Conservation (phyloP, 1,140 invertebrate species). For the Epicauta chinensis region DNA sequence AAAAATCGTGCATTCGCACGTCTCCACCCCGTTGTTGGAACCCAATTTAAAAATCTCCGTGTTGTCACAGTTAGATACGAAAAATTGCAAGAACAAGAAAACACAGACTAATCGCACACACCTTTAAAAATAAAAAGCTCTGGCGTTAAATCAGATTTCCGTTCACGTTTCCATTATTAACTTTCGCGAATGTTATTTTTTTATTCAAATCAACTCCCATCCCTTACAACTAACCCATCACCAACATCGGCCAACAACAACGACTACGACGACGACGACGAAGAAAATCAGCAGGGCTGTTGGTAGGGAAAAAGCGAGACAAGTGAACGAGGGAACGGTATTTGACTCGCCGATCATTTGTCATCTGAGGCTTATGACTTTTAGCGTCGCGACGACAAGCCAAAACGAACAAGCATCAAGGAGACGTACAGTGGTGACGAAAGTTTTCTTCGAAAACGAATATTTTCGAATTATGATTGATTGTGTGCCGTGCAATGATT, state of each 20-base stretch:
- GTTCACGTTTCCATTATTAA: constrained; percentile 43
- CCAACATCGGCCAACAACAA: constrained; percentile 2
- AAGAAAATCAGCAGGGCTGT: constrained; percentile 2
- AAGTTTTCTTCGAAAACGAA: too few relatives aligned
- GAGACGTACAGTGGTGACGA: too few relatives aligned
- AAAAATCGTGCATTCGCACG: constrained; percentile 25
- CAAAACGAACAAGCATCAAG: too few relatives aligned
- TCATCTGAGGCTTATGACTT: constrained; percentile 35
- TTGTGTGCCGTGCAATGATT: too few relatives aligned
- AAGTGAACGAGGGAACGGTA: neutral
- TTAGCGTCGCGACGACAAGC: constrained; percentile 23
- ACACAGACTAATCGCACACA: constrained; percentile 40
- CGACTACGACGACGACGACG: neutral
- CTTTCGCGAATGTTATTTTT: constrained; percentile 41
- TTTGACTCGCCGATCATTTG: constrained; percentile 29
- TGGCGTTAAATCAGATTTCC: constrained; percentile 39
- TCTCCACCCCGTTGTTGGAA: constrained; percentile 30
- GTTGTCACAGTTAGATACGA: constrained; percentile 3
- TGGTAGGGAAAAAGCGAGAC: constrained; percentile 23
- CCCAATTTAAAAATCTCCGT: constrained; percentile 39
- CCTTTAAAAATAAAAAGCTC: constrained; percentile 38
- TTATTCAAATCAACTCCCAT: constrained; percentile 40
- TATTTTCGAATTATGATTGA: too few relatives aligned
- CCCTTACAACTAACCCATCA: constrained; percentile 6
- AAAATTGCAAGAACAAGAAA: too few relatives aligned